Base-by-base conservation (phyloP, 37 sponge, comb jelly and placozoan genomes). In the Hexactinellida sp. region DNA sequence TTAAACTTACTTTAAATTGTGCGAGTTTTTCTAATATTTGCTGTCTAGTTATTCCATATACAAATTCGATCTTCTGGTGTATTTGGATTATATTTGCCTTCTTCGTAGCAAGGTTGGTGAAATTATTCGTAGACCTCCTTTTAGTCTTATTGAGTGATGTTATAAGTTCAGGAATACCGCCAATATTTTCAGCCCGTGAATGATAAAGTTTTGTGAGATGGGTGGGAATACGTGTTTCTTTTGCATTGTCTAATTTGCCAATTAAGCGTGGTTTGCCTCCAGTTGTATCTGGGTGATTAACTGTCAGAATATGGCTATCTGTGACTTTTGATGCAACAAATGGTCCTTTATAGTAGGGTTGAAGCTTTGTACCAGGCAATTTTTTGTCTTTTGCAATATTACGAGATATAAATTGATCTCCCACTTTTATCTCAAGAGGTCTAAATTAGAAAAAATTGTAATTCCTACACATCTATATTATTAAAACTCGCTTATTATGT, bases 251-350 rank as follows among this genome's bases (percentile, higher is more conserved):
- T 47, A 47, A 28, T n/a, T 63, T n/a, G n/a, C n/a, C n/a, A n/a
- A n/a, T n/a, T n/a, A n/a, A n/a, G n/a, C n/a, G 21, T 63, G 76
- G 13, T 63, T n/a, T n/a, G 30, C 19, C 1, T 63, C 76, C 76
- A 63, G 76, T 25, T 63, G 21, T 63, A 28, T 23, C 30, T 47
- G 52, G 16, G 52, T 47, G 52, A 63, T 63, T 23, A 63, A 25
- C 13, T 63, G 76, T 63, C 34, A 63, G 32, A 63, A 63, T 23
- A n/a, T 63, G 76, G 76, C 76, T 63, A 63, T 63, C 76, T 5
- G 76, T 63, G 76, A 63, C 30, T 63, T 63, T 23, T 63, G 76
- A 63, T 3, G 76, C 76, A 63, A 63, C 76, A 63, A 63, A 63
- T 10, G 76, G 76, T 63, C 76, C 76, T 63, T 63, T 63, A 63